Conservation (phyloP, 2,113 vertebrate genomes). For the Myanophis thanlyinensis region DNA sequence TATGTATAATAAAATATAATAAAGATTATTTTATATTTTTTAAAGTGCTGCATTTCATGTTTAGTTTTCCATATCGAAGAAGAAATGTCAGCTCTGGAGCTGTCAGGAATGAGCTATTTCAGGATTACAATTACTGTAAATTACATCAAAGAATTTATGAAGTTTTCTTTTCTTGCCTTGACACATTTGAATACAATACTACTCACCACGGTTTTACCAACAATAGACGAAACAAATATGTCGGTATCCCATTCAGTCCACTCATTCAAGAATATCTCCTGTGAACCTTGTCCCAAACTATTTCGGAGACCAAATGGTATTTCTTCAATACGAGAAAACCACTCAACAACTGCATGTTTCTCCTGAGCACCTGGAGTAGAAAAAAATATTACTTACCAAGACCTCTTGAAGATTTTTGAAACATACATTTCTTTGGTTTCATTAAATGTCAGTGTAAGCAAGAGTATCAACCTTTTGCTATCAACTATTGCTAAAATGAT, state of each 20-base stretch:
- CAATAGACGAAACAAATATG: constrained; percentile 81
- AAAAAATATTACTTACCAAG: neutral
- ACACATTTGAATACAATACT: neutral
- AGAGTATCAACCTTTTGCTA: neutral
- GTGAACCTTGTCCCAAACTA: constrained; percentile 76
- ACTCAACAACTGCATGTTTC: constrained; percentile 86
- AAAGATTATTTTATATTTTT: neutral
- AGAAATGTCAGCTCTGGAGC: neutral
- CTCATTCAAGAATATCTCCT: constrained; percentile 86
- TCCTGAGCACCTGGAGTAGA: constrained; percentile 60
- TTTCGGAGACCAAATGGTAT: constrained; percentile 75
- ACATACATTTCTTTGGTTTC: neutral
- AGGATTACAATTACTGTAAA: neutral
- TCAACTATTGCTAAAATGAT: neutral
- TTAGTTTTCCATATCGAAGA: neutral
- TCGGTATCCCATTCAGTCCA: constrained; percentile 72
- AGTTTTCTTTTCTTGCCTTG: neutral
- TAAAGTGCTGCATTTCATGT: neutral
- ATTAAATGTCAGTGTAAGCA: neutral
- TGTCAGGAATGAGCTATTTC: neutral
- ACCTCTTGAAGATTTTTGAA: neutral
- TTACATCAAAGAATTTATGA: neutral
- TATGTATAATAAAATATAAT: neutral
- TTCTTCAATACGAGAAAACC: constrained; percentile 82
- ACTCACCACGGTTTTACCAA: constrained; percentile 76